Evolutionary conservation across 2,888 invertebrate species (phyloP).

Genomic region (Andrena bucephala): DNA sequence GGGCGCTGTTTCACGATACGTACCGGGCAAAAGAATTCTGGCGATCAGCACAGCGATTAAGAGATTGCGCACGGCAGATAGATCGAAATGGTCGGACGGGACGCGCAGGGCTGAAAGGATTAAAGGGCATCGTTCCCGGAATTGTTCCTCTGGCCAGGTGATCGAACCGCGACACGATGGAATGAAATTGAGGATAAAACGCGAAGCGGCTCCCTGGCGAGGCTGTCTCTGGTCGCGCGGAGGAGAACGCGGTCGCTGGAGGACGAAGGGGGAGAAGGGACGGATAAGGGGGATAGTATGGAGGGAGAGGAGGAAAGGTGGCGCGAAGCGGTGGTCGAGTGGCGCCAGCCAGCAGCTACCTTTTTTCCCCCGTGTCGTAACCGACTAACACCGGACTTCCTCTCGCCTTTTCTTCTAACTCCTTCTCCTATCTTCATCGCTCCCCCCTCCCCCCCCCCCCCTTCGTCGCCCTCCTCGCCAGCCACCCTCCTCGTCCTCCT

Average conservation of each 20-base stretch:
- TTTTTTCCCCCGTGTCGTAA: conserved; percentile 41
- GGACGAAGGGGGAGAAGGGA: conserved; percentile 1
- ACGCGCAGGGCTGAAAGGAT: conserved; percentile 1
- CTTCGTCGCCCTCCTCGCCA: conserved; percentile 8
- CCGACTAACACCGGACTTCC: conserved; percentile 28
- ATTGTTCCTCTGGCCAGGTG: background rate
- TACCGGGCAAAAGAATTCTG: too few relatives aligned
- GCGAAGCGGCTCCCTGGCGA: conserved; percentile 6
- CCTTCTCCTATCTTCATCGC: conserved; percentile 7
- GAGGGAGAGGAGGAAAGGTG: conserved; percentile 5
- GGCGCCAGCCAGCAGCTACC: conserved; percentile 47
- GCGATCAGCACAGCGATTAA: background rate
- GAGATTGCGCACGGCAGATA: background rate
- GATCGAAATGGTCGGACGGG: background rate
- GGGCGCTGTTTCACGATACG: background rate
- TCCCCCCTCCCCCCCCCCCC: background rate
- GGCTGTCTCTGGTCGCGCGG: background rate
- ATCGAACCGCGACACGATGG: conserved; percentile 10
- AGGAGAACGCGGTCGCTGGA: background rate
- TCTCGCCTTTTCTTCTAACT: conserved; percentile 37
- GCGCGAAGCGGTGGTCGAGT: conserved; percentile 46
- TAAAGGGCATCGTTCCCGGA: conserved; percentile 3
- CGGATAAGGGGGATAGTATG: background rate
- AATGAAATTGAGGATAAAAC: conserved; percentile 33
- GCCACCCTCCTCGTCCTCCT: background rate